These are phyloP conservation scores for Mamestra configurata DNA, from an alignment of 1,140 invertebrate species.

Conservation along the genomic window DNA sequence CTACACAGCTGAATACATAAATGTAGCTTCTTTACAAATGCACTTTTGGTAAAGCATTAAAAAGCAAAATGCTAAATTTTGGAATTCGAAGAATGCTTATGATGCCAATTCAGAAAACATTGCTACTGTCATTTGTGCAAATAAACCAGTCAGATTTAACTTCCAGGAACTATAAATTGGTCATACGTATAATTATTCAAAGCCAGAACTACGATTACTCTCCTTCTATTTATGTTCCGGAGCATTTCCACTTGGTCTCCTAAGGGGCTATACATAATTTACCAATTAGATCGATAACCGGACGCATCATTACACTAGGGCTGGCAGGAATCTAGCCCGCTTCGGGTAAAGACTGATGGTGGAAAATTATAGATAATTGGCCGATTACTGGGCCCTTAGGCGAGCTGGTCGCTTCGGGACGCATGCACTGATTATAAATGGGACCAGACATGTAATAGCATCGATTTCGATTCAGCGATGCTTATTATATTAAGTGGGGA, in stretches of 20 bases:
- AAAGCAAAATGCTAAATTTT: too few species aligned
- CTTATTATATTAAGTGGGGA: slow-evolving; percentile 87
- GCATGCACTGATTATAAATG: slow-evolving; percentile 85
- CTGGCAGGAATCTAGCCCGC: slow-evolving; percentile 73
- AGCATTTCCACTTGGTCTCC: slow-evolving; percentile 15
- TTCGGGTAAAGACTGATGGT: slow-evolving; percentile 85
- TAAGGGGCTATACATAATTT: slow-evolving; percentile 73
- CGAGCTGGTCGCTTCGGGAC: slow-evolving; percentile 68
- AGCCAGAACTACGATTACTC: neutral
- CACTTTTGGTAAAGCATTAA: too few species aligned
- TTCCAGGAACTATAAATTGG: neutral
- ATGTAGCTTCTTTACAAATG: too few species aligned
- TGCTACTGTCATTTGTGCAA: too few species aligned
- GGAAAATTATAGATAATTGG: slow-evolving; percentile 86
- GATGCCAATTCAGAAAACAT: too few species aligned
- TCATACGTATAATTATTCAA: neutral
- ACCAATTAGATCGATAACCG: slow-evolving; percentile 84
- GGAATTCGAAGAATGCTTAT: too few species aligned
- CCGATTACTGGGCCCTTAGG: slow-evolving; percentile 82
- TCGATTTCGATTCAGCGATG: slow-evolving; percentile 83
- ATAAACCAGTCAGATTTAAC: neutral
- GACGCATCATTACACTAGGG: slow-evolving; percentile 71
- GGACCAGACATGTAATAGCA: slow-evolving; percentile 84
- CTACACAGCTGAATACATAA: too few species aligned
- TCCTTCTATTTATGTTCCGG: neutral